Percentiles rank a stretch among this genome's conserved stretches.
phyloP scores from a whole-genome alignment of 2,888 invertebrate genomes.

The Octodonta nipae region DNA sequence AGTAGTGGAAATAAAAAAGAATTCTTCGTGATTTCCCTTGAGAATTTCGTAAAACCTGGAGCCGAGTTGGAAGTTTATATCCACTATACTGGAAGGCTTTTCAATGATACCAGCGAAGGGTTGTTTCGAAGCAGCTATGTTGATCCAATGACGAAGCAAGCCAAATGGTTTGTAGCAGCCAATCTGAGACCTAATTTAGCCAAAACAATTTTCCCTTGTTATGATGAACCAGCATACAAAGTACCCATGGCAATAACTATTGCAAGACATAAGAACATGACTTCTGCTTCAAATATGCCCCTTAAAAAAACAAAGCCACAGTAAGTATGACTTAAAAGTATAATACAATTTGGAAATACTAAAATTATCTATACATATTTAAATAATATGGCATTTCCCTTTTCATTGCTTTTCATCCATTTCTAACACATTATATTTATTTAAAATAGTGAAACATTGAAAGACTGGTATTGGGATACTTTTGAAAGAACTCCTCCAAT shows the following conservation, averaged over 20 bases:
- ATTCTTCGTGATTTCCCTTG: conserved; percentile 46
- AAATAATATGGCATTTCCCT: too few species aligned
- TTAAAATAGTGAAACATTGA: conserved; percentile 25
- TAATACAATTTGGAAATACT: too few species aligned
- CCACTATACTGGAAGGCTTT: conserved; percentile 51
- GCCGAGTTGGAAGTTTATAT: conserved; percentile 50
- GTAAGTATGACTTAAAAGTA: too few species aligned
- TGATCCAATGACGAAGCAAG: conserved; percentile 30
- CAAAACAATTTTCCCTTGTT: conserved; percentile 65
- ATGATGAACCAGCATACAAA: conserved; percentile 66
- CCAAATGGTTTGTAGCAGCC: conserved; percentile 48
- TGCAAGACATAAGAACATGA: conserved; percentile 45
- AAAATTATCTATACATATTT: too few species aligned
- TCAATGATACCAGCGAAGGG: conserved; percentile 49
- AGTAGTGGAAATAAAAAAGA: conserved; percentile 47
- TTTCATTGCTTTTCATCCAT: too few species aligned
- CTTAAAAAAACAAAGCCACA: conserved; percentile 43
- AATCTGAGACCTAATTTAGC: conserved; percentile 61
- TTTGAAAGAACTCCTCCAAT: conserved; percentile 61
- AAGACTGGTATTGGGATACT: conserved; percentile 51
- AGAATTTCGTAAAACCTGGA: conserved; percentile 42
- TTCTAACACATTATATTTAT: too few species aligned
- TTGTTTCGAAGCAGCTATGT: conserved; percentile 55
- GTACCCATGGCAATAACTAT: conserved; percentile 53
- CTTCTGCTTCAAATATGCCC: conserved; percentile 52